Evolutionary conservation across 2,113 vertebrate species (phyloP).

Genomic region (Phyllostomus hastatus): DNA sequence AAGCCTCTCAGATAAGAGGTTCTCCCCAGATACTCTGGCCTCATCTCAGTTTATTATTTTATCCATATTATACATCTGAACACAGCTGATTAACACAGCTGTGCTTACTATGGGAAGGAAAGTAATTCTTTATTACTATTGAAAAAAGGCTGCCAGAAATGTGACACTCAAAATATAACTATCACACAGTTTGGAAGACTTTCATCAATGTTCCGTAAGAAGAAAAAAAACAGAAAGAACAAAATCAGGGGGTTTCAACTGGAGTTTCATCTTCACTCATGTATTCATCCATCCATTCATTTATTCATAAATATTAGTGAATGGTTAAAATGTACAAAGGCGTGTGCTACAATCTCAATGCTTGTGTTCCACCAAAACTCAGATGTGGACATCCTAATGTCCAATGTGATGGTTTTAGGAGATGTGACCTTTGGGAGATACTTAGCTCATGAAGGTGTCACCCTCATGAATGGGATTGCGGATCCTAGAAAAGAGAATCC

Average conservation of each 20-base stretch:
- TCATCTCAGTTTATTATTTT: not conserved
- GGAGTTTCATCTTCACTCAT: not conserved
- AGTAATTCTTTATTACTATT: not conserved
- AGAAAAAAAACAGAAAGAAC: not conserved
- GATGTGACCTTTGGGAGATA: not conserved
- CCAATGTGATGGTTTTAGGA: not conserved
- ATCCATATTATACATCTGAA: not conserved
- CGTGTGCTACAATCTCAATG: not conserved
- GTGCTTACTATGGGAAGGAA: not conserved
- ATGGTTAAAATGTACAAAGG: not conserved
- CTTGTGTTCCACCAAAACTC: not conserved
- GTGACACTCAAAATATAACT: not conserved
- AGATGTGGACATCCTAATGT: not conserved
- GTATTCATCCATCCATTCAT: not conserved
- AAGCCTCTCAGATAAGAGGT: not conserved
- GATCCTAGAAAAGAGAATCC: not conserved
- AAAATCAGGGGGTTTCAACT: not conserved
- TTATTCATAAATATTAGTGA: not conserved
- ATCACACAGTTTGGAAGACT: not conserved
- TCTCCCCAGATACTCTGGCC: not conserved
- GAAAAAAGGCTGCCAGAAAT: not conserved
- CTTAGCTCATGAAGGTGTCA: not conserved
- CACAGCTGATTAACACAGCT: not conserved
- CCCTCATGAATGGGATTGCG: not conserved
- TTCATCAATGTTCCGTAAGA: not conserved